Evolutionary conservation across 35 echinoderm and acorn worm species (phyloP).

Genomic region (Chiridota heheva): DNA sequence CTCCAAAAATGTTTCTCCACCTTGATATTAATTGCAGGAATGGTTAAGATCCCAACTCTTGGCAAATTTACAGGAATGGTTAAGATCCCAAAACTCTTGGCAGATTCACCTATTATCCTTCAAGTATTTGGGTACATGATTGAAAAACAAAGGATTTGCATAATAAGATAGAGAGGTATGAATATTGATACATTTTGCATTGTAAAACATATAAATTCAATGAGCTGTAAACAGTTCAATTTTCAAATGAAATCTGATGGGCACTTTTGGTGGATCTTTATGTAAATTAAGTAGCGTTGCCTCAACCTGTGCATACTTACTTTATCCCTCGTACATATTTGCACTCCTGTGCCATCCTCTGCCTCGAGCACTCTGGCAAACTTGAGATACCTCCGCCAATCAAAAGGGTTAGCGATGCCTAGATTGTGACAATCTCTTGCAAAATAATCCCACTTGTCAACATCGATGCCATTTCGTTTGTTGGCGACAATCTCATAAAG

Average conservation of each 20-base stretch:
- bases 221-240: too few species aligned
- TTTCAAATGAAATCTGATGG: background rate
- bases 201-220: too few species aligned
- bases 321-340: slow-evolving; percentile 94
- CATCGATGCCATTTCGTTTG: slow-evolving; percentile 89
- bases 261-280: background rate
- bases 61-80: too few species aligned
- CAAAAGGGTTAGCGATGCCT: slow-evolving; percentile 86
- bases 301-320: slow-evolving; percentile 26
- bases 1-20: too few species aligned
- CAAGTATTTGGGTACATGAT: too few species aligned
- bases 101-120: too few species aligned
- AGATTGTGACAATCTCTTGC: slow-evolving; percentile 87
- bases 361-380: slow-evolving; percentile 76
- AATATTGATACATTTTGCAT: too few species aligned
- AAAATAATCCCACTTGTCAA: slow-evolving; percentile 98
- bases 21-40: too few species aligned
- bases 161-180: too few species aligned
- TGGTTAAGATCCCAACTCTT: too few species aligned
- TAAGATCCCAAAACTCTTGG: too few species aligned
- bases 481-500: slow-evolving; percentile 96
- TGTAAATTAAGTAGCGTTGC: background rate
- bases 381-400: slow-evolving; percentile 72
- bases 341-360: slow-evolving; percentile 65
- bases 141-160: too few species aligned